Base-by-base conservation (phyloP, 1,140 invertebrate species). In the Whitmania pigra region DNA sequence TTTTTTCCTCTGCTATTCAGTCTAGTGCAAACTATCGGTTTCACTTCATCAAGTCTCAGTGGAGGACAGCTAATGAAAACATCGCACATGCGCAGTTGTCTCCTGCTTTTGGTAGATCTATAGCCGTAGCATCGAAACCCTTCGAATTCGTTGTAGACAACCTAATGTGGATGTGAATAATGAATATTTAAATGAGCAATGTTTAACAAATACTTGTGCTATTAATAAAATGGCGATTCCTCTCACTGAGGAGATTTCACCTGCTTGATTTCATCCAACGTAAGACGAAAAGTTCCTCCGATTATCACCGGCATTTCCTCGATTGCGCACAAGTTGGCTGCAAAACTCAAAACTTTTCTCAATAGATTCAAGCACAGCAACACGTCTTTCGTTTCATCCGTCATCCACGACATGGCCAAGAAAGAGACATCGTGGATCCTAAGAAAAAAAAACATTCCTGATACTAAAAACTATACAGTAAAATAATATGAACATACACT, bases 281-380 rank as follows among this genome's bases (percentile, higher is more conserved):
- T 27, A 15, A 73, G 22, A 31, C 72, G 67, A 70, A 73, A 73
- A n/a, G 72, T 72, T 70, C 72, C 72, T 36, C 31, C 68, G 49
- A 73, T 67, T 27, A 73, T 49, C 17, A 73, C 72, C 17, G 72
- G 72, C 72, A 73, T 69, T 43, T 73, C 67, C 53, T 73, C 72
- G 22, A 70, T 55, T 17, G 49, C 68, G 20, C 43, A 73, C n/a
- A 73, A 53, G 43, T 73, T 55, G 13, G 49, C 67, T n/a, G 68
- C 53, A 66, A 71, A 73, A 36, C 49, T 70, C 18, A 73, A 25
- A 18, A 73, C 22, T 29, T 73, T 73, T 15, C 72, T 29, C 22
- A 73, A 22, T 27, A 55, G 53, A 49, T 60, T 71, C 13, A 40
- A 25, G 27, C 49, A 27, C 5, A 40, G 71, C 49, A 73, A 49